Conservation (phyloP, 1,140 invertebrate species). For the Vollenhovia emeryi region DNA sequence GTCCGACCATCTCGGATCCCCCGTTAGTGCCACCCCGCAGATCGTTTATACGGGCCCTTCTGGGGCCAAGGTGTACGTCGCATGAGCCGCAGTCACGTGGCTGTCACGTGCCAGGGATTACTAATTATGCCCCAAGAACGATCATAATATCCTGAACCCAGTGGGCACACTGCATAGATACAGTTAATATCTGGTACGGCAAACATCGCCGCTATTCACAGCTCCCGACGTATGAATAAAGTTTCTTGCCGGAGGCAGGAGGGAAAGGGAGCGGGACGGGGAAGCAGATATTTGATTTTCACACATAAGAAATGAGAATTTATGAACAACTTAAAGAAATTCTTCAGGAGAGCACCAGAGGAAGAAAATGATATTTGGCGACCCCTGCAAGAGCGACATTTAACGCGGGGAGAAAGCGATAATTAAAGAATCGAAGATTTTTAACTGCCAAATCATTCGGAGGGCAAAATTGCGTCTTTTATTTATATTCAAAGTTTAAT, state of each 20-base stretch:
- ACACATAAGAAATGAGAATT: slow-evolving; percentile 76
- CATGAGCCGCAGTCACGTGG: slow-evolving; percentile 78
- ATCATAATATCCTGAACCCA: slow-evolving; percentile 82
- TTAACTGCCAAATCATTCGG: not conserved
- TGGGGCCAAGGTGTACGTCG: slow-evolving; percentile 63
- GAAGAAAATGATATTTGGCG: not conserved
- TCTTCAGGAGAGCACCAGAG: not conserved
- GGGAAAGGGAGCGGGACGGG: not conserved
- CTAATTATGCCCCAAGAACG: slow-evolving; percentile 84
- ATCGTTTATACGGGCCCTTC: slow-evolving; percentile 58
- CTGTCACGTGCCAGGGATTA: slow-evolving; percentile 82
- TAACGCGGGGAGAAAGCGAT: not conserved
- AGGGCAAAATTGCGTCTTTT: not conserved
- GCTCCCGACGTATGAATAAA: slow-evolving; percentile 76
- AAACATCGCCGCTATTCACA: slow-evolving; percentile 78
- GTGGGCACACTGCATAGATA: slow-evolving; percentile 78
- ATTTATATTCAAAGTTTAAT: not conserved
- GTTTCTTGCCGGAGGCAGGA: slow-evolving; percentile 69
- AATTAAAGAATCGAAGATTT: not conserved
- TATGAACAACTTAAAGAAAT: slow-evolving; percentile 20
- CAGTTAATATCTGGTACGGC: slow-evolving; percentile 83
- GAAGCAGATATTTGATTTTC: slow-evolving; percentile 82
- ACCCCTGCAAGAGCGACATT: not conserved
- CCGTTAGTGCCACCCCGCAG: not conserved
- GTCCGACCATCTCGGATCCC: not conserved